These are phyloP conservation scores for Tubulanus polymorphus DNA, from an alignment of 2,888 invertebrate species.

Conservation along the genomic window DNA sequence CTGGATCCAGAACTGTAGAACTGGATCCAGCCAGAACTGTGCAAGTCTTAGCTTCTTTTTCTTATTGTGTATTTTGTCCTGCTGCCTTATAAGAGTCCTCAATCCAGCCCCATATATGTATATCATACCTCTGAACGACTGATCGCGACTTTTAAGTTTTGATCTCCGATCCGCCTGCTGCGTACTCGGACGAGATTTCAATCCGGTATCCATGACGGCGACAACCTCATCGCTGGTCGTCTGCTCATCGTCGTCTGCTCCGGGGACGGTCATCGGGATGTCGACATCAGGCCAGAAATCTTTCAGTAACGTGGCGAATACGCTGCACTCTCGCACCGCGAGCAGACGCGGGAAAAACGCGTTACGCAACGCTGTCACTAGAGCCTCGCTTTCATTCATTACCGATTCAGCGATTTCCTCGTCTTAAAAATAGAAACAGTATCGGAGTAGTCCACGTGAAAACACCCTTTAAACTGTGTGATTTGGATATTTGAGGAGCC, in stretches of 20 bases:
- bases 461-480: too few relatives aligned
- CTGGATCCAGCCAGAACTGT: too few relatives aligned
- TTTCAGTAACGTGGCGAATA: slow-evolving; percentile 36
- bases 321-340: slow-evolving; percentile 37
- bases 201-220: too few relatives aligned
- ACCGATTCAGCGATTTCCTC: background rate
- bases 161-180: background rate
- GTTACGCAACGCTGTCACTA: slow-evolving; percentile 43
- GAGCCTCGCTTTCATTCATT: slow-evolving; percentile 30
- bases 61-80: too few relatives aligned
- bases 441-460: too few relatives aligned
- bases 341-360: slow-evolving; percentile 43
- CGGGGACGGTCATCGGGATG: slow-evolving; percentile 36
- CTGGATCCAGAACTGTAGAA: too few relatives aligned
- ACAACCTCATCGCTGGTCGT: background rate
- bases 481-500: too few relatives aligned
- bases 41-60: too few relatives aligned
- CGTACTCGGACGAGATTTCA: background rate
- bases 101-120: too few relatives aligned
- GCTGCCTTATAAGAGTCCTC: too few relatives aligned
- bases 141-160: background rate
- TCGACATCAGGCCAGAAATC: slow-evolving; percentile 45
- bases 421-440: too few relatives aligned
- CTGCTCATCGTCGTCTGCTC: slow-evolving; percentile 16
- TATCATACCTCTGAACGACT: background rate